These are phyloP conservation scores for Isoperla grammatica DNA, from an alignment of 2,888 invertebrate genomes.

Conservation along the genomic window DNA sequence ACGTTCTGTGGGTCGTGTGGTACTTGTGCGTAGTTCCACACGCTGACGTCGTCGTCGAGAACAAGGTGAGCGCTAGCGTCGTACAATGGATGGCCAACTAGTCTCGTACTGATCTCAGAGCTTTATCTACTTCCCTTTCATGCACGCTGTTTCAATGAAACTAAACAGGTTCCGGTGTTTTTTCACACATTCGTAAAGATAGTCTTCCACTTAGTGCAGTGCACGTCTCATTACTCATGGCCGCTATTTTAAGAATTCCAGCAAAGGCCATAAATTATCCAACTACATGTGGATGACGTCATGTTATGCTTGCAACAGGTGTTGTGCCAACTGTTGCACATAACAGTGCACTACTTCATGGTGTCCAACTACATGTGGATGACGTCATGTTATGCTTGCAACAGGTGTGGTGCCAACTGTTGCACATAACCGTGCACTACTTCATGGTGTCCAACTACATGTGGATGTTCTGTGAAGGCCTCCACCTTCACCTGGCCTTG, in stretches of 20 bases:
- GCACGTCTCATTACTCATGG: too few species aligned
- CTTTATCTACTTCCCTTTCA: too few species aligned
- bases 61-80: conserved; percentile 49
- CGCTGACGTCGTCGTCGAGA: conserved; percentile 51
- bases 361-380: conserved; percentile 78
- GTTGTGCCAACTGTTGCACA: conserved; percentile 66
- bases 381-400: too few species aligned
- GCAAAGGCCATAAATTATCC: too few species aligned
- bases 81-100: neutral
- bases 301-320: conserved; percentile 51
- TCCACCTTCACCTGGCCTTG: conserved; percentile 68
- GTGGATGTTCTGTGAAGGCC: conserved; percentile 81
- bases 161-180: too few species aligned
- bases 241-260: too few species aligned
- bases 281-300: too few species aligned
- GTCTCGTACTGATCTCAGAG: too few species aligned
- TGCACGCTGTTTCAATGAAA: too few species aligned
- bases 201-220: too few species aligned
- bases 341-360: conserved; percentile 66
- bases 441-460: conserved; percentile 71
- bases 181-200: too few species aligned
- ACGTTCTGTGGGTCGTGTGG: conserved; percentile 71
- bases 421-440: conserved; percentile 64
- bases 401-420: conserved; percentile 63
- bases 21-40: conserved; percentile 58